phyloP scores from a whole-genome alignment of 2,797 vertebrate genomes.

The Sebastes taczanowskii region DNA sequence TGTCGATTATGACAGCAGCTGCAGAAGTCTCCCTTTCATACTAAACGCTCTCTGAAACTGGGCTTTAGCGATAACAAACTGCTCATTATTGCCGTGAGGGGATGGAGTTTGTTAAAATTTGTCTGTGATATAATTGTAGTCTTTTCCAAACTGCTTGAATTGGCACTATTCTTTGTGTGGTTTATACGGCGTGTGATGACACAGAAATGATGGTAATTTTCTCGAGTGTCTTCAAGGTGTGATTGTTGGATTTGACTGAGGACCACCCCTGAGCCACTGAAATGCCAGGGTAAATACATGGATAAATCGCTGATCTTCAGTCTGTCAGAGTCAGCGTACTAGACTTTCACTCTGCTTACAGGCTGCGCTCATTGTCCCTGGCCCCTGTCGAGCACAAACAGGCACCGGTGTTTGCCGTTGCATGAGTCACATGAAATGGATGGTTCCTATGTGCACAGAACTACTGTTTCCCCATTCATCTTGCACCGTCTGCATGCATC shows the following conservation, averaged over 20 bases:
- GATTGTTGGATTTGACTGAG: conserved; percentile 81
- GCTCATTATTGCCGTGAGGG: conserved; percentile 58
- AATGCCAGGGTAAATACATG: conserved; percentile 74
- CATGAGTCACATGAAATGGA: conserved; percentile 81
- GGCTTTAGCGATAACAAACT: conserved; percentile 65
- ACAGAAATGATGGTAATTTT: conserved; percentile 76
- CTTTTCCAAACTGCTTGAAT: conserved; percentile 68
- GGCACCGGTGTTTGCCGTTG: conserved; percentile 64
- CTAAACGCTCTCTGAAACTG: conserved; percentile 50
- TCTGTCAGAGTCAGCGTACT: conserved; percentile 76
- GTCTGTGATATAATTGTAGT: conserved; percentile 76
- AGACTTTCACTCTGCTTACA: conserved; percentile 66
- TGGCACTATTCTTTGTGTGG: conserved; percentile 72
- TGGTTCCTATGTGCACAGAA: conserved; percentile 68
- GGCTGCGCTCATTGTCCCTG: conserved; percentile 52
- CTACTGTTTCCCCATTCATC: conserved; percentile 70
- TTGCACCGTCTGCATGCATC: conserved; percentile 63
- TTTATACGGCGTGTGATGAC: conserved; percentile 68
- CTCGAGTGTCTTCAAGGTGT: conserved; percentile 70
- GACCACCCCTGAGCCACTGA: conserved; percentile 74
- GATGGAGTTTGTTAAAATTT: conserved; percentile 73
- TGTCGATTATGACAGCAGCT: conserved; percentile 47
- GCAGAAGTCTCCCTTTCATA: conserved; percentile 49
- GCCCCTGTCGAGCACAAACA: conserved; percentile 55
- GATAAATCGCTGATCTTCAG: conserved; percentile 74